These are phyloP conservation scores for Stegastes partitus DNA, from an alignment of 2,113 vertebrate species.

Conservation along the genomic window DNA sequence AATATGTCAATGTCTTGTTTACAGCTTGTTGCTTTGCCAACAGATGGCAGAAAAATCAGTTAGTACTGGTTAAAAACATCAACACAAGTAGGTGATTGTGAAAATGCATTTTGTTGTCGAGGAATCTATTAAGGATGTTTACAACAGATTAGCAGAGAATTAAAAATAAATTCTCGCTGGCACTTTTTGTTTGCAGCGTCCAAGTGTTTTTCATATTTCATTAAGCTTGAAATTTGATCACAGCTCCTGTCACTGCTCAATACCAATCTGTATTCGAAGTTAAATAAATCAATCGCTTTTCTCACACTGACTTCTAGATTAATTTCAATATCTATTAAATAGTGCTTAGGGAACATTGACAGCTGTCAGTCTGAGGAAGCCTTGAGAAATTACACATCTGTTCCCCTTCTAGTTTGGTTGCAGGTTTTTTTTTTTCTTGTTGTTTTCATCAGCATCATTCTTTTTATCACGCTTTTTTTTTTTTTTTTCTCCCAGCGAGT, in stretches of 20 bases:
- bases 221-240: background rate
- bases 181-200: too few relatives aligned
- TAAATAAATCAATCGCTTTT: constrained; percentile 32
- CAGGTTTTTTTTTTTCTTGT: constrained; percentile 19
- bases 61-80: background rate
- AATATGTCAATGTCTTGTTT: constrained; percentile 16
- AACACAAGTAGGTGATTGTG: background rate
- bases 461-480: constrained; percentile 44
- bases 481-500: constrained; percentile 30
- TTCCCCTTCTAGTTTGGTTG: constrained; percentile 1
- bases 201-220: background rate
- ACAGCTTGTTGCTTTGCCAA: background rate
- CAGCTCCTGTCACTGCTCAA: background rate
- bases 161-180: too few relatives aligned
- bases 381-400: constrained; percentile 1
- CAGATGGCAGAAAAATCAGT: background rate
- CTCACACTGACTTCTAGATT: background rate
- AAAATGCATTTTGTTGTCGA: background rate
- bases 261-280: constrained; percentile 17
- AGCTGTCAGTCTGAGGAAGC: constrained; percentile 19
- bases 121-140: background rate
- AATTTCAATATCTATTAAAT: background rate
- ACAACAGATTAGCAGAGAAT: background rate
- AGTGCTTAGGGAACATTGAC: background rate
- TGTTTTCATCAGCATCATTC: constrained; percentile 61